Evolutionary conservation across 2,797 vertebrate species (phyloP).

Genomic region (Coreius guichenoti): DNA sequence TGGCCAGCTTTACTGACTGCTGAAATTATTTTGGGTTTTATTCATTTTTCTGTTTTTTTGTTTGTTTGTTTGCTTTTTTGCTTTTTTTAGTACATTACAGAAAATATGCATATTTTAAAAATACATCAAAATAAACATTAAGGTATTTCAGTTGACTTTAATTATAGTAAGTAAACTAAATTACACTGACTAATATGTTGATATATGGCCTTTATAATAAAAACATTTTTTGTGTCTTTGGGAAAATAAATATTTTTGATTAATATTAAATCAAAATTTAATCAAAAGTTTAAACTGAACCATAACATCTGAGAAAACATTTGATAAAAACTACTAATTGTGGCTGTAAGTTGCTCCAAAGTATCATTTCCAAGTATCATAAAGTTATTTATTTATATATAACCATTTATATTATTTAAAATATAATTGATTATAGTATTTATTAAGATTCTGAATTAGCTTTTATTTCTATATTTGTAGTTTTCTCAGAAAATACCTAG

Average conservation of each 20-base stretch:
- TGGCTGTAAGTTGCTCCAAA: not conserved
- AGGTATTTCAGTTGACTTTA: not conserved
- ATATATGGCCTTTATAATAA: not conserved
- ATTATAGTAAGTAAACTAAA: not conserved
- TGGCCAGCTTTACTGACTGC: not conserved
- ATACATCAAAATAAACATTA: not conserved
- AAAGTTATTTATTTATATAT: not conserved
- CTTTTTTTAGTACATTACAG: not conserved
- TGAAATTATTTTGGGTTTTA: not conserved
- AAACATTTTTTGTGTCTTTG: not conserved
- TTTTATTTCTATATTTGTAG: not conserved
- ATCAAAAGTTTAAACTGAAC: not conserved
- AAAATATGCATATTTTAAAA: not conserved
- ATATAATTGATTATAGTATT: not conserved
- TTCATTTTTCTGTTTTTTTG: not conserved
- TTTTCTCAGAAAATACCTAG: not conserved
- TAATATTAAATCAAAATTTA: conserved; percentile 5
- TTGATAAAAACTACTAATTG: not conserved
- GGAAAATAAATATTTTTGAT: not conserved
- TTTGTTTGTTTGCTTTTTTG: no score
- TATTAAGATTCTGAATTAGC: not conserved
- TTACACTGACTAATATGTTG: not conserved
- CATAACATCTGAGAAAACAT: no score
- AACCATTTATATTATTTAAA: not conserved
- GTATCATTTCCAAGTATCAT: no score